phyloP scores from a whole-genome alignment of 23 tunicate species.

The Aplidium turbinatum region DNA sequence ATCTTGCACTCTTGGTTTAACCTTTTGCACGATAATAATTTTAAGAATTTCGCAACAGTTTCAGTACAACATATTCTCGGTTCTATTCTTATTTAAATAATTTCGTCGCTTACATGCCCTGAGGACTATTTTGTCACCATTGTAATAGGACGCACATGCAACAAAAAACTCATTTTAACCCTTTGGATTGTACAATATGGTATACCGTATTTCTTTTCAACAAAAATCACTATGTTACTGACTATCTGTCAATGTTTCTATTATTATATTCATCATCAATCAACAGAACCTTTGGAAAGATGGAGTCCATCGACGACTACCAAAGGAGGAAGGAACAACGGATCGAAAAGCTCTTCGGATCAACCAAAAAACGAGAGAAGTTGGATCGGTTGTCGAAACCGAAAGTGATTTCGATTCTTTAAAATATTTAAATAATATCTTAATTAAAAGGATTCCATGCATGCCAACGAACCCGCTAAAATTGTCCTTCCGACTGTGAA shows the following conservation, averaged over 20 bases:
- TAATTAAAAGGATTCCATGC: neutral
- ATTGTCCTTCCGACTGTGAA: neutral
- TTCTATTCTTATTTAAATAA: too few relatives aligned
- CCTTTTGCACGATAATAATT: too few relatives aligned
- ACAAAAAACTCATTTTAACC: too few relatives aligned
- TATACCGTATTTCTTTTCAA: neutral
- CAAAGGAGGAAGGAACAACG: constrained; percentile 54
- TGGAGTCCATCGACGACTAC: constrained; percentile 89
- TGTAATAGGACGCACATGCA: too few relatives aligned
- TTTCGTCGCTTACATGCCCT: too few relatives aligned
- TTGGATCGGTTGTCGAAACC: constrained; percentile 38
- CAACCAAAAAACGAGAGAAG: constrained; percentile 41
- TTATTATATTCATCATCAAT: neutral
- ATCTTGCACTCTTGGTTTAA: too few relatives aligned
- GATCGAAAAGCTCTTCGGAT: constrained; percentile 64
- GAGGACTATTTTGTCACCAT: too few relatives aligned
- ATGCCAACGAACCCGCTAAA: neutral
- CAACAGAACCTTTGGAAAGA: constrained; percentile 45
- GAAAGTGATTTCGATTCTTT: constrained; percentile 6
- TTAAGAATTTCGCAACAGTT: too few relatives aligned
- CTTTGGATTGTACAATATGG: too few relatives aligned
- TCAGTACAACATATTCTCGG: too few relatives aligned
- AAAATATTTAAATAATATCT: neutral
- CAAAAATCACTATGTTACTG: neutral
- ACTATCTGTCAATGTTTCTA: neutral